Evolutionary conservation across 2,888 invertebrate species (phyloP).

Genomic region (Perdita meconis): DNA sequence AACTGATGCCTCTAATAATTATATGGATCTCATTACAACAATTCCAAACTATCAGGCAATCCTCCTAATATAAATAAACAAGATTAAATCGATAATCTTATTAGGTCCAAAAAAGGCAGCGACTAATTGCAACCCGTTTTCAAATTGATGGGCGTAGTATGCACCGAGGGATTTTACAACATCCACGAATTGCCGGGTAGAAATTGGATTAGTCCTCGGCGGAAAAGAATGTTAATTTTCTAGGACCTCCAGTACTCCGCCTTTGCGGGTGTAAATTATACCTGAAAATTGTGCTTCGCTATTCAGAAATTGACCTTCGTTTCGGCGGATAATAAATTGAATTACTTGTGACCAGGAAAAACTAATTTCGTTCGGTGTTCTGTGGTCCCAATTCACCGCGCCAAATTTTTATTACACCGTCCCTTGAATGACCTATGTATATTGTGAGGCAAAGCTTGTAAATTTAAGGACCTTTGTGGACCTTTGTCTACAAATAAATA

Average conservation of each 20-base stretch:
- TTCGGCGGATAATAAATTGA: not conserved
- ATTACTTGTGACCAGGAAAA: not conserved
- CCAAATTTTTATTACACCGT: not conserved
- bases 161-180: not conserved
- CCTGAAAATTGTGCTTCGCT: not conserved
- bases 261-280: not conserved
- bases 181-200: not conserved
- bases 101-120: no score
- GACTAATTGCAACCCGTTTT: no score
- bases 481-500: no score
- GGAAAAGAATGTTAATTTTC: no score
- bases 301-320: not conserved
- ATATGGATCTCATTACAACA: no score
- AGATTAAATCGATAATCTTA: no score
- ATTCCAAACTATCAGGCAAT: no score
- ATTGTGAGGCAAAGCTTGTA: no score
- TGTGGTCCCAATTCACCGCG: not conserved
- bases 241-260: not conserved
- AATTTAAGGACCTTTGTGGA: no score
- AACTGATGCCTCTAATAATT: no score
- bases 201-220: not conserved
- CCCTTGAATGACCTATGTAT: not conserved
- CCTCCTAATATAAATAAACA: no score
- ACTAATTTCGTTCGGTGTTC: not conserved
- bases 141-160: no score